Percentiles rank a stretch among this genome's conserved stretches.
These are phyloP conservation scores for Exephanes ischioxanthus DNA, from an alignment of 2,888 invertebrate genomes.

Conservation along the genomic window DNA sequence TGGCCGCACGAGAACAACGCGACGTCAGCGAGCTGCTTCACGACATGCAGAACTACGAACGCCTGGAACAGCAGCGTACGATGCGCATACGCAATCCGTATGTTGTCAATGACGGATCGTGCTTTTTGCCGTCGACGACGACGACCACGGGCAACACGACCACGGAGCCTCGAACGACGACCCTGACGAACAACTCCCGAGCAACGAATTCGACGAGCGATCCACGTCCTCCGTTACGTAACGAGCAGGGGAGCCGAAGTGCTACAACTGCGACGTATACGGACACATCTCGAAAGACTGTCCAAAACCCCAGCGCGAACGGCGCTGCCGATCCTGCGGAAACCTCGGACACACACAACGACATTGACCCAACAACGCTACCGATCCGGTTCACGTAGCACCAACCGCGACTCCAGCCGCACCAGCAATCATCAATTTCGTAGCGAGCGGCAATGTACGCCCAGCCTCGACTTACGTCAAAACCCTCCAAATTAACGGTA, in stretches of 20 bases:
- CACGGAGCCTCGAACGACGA: not conserved
- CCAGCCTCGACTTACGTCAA: no score
- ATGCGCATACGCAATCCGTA: not conserved
- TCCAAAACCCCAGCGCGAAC: not conserved
- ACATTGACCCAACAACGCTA: not conserved
- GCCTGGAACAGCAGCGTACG: not conserved
- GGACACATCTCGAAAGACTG: not conserved
- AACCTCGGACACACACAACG: not conserved
- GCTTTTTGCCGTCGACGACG: not conserved
- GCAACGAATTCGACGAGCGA: not conserved
- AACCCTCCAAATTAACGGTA: no score
- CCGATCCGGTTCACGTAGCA: no score
- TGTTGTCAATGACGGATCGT: no score
- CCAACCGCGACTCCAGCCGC: not conserved
- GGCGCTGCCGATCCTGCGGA: not conserved
- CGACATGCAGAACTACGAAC: not conserved
- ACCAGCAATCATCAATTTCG: not conserved
- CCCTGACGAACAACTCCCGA: not conserved
- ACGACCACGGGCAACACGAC: not conserved
- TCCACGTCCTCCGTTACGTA: not conserved
- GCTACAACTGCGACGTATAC: not conserved
- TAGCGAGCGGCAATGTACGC: no score
- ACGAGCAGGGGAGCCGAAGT: slow-evolving; percentile 1
- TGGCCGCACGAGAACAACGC: slow-evolving; percentile 16
- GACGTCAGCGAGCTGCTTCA: not conserved